Base-by-base conservation (phyloP, 2,888 invertebrate species). In the Callyntrura guangdongensis region DNA sequence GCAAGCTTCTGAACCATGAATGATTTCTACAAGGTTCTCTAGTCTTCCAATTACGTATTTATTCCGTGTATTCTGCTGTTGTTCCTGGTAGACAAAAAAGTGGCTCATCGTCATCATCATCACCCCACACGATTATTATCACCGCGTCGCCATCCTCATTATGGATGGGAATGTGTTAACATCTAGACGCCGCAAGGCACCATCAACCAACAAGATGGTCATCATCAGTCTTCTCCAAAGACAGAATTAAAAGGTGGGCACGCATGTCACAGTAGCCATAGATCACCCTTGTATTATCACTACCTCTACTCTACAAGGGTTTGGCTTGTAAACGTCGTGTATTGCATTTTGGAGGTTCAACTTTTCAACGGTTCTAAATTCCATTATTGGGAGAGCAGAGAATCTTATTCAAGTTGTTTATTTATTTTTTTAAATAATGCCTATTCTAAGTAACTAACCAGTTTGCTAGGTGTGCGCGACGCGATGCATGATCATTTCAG, bases 1-100 rank as follows among this genome's bases (percentile, higher is more conserved):
- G 59, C n/a, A n/a, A 69, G 20, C 83, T 79, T 79, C 89, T 85
- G 84, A 89, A 85, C 89, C 84, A 84, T 89, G 89, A 89, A 36
- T 79, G 72, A 85, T 64, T 45, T 61, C 27, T 56, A 64, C 84
- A 83, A 89, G 84, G 89, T 74, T 84, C 74, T 69, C 59, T 67
- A 20, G 53, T 69, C 83, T 77, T 77, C 53, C 77, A 77, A 77
- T 77, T 77, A 69, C 14, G 14, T 12, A 12, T n/a, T 89, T 49
- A 59, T 67, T 59, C 81, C 85, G 11, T 69, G 64, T 53, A 36
- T 25, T 83, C 64, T 45, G 72, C 22, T 4, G 11, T 64, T 83
- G 83, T 85, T 89, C 89, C 89, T 89, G 89, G 89, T 84, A 49
- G 17, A 25, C 61, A 61, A 77, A 89, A 89, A 84, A 83, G 56